phyloP scores from a whole-genome alignment of 2,113 vertebrate genomes.

The Anolis sagrei region DNA sequence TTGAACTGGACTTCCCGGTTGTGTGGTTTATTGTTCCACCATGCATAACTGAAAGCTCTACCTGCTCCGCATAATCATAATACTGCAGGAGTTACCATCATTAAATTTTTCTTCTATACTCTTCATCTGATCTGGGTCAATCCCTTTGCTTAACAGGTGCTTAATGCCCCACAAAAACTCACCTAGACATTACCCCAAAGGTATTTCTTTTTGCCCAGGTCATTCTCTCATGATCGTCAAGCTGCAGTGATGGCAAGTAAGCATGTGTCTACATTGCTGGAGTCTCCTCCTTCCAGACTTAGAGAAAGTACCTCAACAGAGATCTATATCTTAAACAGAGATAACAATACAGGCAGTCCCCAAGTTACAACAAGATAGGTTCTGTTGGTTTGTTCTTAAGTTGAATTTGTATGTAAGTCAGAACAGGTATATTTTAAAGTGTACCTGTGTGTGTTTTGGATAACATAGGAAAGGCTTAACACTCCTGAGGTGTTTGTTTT shows the following conservation, averaged over 20 bases:
- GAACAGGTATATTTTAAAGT: too few species aligned
- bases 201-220: conserved; percentile 17
- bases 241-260: conserved; percentile 7
- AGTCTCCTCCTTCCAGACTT: neutral
- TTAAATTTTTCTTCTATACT: conserved; percentile 21
- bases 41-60: conserved; percentile 28
- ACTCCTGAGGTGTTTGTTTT: too few species aligned
- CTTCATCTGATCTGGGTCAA: conserved; percentile 32
- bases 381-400: too few species aligned
- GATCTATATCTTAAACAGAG: neutral
- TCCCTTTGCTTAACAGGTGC: conserved; percentile 36
- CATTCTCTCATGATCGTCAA: conserved; percentile 8
- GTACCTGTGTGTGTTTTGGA: too few species aligned
- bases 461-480: too few species aligned
- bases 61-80: conserved; percentile 15
- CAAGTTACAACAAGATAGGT: too few species aligned
- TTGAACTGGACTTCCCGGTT: neutral
- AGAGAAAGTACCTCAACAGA: neutral
- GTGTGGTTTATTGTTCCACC: conserved; percentile 22
- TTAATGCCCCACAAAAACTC: conserved; percentile 30
- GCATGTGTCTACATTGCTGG: neutral
- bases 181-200: conserved; percentile 24
- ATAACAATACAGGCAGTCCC: neutral
- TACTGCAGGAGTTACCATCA: conserved; percentile 24
- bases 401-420: too few species aligned